These are phyloP conservation scores for Hofmannophila pseudospretella DNA, from an alignment of 2,888 invertebrate species.

Conservation along the genomic window DNA sequence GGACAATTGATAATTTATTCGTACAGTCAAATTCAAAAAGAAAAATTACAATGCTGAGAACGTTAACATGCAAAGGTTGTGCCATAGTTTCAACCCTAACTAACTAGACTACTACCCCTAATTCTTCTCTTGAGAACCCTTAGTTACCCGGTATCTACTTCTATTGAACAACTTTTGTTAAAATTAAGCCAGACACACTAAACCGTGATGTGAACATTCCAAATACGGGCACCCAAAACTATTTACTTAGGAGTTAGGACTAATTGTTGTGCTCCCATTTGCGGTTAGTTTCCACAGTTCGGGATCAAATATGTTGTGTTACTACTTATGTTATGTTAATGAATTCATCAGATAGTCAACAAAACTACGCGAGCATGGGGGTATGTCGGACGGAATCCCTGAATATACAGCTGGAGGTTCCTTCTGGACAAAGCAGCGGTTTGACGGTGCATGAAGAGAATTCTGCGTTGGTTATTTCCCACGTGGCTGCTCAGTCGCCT, in stretches of 20 bases:
- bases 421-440: conserved; percentile 65
- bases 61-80: too few species aligned
- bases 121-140: too few species aligned
- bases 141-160: too few species aligned
- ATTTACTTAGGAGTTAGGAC: conserved; percentile 28
- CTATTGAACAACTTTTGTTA: too few species aligned
- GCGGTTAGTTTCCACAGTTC: neutral
- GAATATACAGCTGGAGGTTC: conserved; percentile 65
- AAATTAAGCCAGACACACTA: too few species aligned
- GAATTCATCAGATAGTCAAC: conserved; percentile 43
- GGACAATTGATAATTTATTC: too few species aligned
- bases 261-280: conserved; percentile 8
- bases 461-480: conserved; percentile 54
- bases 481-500: conserved; percentile 63
- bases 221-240: conserved; percentile 8
- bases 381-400: conserved; percentile 66
- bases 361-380: conserved; percentile 66
- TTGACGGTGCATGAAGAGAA: conserved; percentile 63
- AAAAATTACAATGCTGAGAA: too few species aligned
- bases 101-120: too few species aligned
- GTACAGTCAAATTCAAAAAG: too few species aligned
- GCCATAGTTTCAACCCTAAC: too few species aligned
- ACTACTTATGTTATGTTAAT: conserved; percentile 11
- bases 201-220: conserved; percentile 7
- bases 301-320: conserved; percentile 1